Evolutionary conservation across 1,140 invertebrate genomes (phyloP), one percentile per base, ranked within the genome.

Genomic region (Caenorhabditis inopinata): DNA sequence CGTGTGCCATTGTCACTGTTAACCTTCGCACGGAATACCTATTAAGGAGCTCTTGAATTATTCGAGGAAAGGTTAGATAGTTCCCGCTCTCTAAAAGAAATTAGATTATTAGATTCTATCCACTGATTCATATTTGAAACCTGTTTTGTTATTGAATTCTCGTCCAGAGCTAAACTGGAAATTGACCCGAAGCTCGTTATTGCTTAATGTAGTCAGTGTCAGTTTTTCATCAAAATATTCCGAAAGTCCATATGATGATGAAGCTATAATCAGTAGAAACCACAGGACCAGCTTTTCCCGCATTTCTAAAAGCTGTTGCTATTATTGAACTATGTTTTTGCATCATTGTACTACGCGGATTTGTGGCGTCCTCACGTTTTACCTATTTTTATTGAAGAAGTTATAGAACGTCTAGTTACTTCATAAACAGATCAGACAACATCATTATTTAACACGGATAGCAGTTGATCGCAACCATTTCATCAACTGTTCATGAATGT

Each of bases 1-100:
- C 74, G n/a, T 68, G 58, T 6, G 58, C 58, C 58, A 68, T 68
- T 21, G 58, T 68, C 2, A 68, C 58, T 18, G 58, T 68, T 21
- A 68, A 42, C 23, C 38, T 68, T 7, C 16, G 58, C 35, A 68
- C 32, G 3, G 58, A 23, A 27, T 68, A 68, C 1, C 58, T 16
- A 38, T n/a, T 38, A 18, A 68, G 32, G 38, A 68, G 58, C 32
- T 68, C 58, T 68, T 68, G 58, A 21, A 68, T 38, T 14, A 68
- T 68, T 2, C 58, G 58, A 21, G 58, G 58, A 21, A 68, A 68
- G 18, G 58, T 68, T 35, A 68, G 32, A 42, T 32, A 68, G n/a
- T 68, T 18, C 0, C 1, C 2, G n/a, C 23, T 68, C 58, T 68
- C n/a, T 1, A 68, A 42, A 0, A 7, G 4, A 16, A 32, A 18